Base-by-base conservation (phyloP, 1,140 invertebrate species). In the Leucophenga varia region DNA sequence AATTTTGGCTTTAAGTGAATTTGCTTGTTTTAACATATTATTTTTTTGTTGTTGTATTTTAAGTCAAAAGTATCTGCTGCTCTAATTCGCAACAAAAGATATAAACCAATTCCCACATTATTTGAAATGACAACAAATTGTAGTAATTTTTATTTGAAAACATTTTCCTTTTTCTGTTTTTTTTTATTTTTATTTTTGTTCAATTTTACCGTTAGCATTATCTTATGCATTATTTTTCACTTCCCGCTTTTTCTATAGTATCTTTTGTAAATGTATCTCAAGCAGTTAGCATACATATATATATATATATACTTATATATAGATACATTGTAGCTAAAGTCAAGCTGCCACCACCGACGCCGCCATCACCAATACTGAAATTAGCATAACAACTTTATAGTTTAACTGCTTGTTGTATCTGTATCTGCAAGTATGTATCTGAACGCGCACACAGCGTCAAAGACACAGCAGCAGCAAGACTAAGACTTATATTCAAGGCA, bases 361-460 rank as follows among this genome's bases (percentile, higher is more conserved):
- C 6, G 25, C 12, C 12, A 50, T 54, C 60, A 57, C 57, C 63
- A 65, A 64, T 64, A 68, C 64, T 63, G 61, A 72, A 72, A 72
- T 72, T 72, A 72, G 69, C 69, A 72, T 72, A 72, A 72, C 69
- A 72, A 72, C 69, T 72, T 72, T 72, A 72, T 72, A 72, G 69
- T 72, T 72, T 72, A 72, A 72, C 69, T 64, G 59, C 68, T 48
- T 49, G 43, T 39, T 40, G 18, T 32, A 22, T 19, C 37, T 47
- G 63, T 65, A 65, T 65, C 63, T 65, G 67, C 55, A 53, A 57
- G 63, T 52, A 63, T 63, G 63, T 59, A 65, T 65, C 63, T 65
- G 57, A 55, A 57, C 17, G 22, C 28, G 59, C 55, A 53, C 52
- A 50, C 58, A 55, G n/a, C n/a, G n/a, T n/a, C n/a, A n/a, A n/a